Percentiles rank a stretch among this genome's conserved stretches.
These are phyloP conservation scores for Ameiurus melas DNA, from an alignment of 2,113 vertebrate species.

Conservation along the genomic window DNA sequence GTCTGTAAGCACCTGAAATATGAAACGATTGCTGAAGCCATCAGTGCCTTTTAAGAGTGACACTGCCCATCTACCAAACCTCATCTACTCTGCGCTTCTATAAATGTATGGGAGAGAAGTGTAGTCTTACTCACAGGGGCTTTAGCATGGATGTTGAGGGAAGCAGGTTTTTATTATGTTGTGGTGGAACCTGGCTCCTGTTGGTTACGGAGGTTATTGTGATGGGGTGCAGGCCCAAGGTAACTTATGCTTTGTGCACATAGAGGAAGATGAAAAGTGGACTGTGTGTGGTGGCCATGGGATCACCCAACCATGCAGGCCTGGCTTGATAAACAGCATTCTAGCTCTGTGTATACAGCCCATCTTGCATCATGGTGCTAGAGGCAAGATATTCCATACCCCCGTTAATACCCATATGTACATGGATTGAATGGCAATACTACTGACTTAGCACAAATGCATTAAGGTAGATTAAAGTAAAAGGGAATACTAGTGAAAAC, in stretches of 20 bases:
- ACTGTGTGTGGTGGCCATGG: slow-evolving; percentile 78
- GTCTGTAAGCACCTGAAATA: slow-evolving; percentile 15
- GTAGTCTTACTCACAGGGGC: slow-evolving; percentile 40
- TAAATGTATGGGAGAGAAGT: slow-evolving; percentile 45
- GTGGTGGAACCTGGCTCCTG: slow-evolving; percentile 70
- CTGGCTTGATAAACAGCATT: slow-evolving; percentile 4
- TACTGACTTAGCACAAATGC: not conserved
- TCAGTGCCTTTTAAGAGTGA: slow-evolving; percentile 26
- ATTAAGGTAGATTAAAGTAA: not conserved
- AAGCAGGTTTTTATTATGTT: slow-evolving; percentile 79
- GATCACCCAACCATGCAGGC: slow-evolving; percentile 71
- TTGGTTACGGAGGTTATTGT: slow-evolving; percentile 73
- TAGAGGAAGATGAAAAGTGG: slow-evolving; percentile 85
- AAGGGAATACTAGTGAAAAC: not conserved
- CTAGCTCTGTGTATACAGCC: not conserved
- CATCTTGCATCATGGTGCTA: not conserved
- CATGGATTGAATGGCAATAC: not conserved
- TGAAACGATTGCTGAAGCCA: not conserved
- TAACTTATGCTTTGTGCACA: slow-evolving; percentile 91
- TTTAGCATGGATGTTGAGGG: slow-evolving; percentile 66
- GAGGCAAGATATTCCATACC: slow-evolving; percentile 8
- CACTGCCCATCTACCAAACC: slow-evolving; percentile 8
- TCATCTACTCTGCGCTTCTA: slow-evolving; percentile 13
- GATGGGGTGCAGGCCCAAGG: slow-evolving; percentile 61
- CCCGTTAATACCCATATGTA: not conserved